Evolutionary conservation across 2,888 invertebrate genomes (phyloP), one percentile per base, ranked within the genome.

Genomic region (Eueremaeus valkanovi): DNA sequence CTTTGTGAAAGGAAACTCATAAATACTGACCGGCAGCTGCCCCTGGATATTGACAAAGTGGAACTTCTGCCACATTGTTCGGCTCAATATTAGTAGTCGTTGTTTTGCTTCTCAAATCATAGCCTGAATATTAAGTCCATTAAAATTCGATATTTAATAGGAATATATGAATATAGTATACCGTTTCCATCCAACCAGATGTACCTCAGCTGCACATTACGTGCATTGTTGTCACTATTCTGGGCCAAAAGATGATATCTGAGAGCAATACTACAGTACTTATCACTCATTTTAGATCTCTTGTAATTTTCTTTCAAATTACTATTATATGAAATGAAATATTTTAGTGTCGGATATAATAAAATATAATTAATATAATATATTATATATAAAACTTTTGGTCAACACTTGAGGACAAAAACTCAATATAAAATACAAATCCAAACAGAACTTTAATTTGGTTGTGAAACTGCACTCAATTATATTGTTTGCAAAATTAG

Each of bases 181-280:
- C 68, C 68, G 24, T 40, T 68, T 3, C 68, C 68, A 40, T 68
- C 68, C 68, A 68, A 42, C 68, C 68, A 68, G 13, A 68, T 68
- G 21, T 68, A 68, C 33, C 68, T 68, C 21, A 68, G 13, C 16
- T 13, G 21, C 0, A 36, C 6, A 58, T 27, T 58, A 27, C 24
- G 9, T 5, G 5, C 36, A 29, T 27, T 21, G 13, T 40, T 36
- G 18, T 40, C 24, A n/a, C 3, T 49, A n/a, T 11, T 49, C 49
- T 2, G 49, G 2, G 49, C n/a, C 24, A 42, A 42, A 6, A 21
- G 11, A 11, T 42, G 68, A 68, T 68, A 68, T 68, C 40, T 68
- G 33, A 40, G 11, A 21, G 24, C 40, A 21, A 40, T 68, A 1
- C 24, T 40, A 33, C n/a, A 33, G 31, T 27, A 61, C 0, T 61